Conservation (phyloP, 1,140 invertebrate genomes). For the Zelostemma sp. region DNA sequence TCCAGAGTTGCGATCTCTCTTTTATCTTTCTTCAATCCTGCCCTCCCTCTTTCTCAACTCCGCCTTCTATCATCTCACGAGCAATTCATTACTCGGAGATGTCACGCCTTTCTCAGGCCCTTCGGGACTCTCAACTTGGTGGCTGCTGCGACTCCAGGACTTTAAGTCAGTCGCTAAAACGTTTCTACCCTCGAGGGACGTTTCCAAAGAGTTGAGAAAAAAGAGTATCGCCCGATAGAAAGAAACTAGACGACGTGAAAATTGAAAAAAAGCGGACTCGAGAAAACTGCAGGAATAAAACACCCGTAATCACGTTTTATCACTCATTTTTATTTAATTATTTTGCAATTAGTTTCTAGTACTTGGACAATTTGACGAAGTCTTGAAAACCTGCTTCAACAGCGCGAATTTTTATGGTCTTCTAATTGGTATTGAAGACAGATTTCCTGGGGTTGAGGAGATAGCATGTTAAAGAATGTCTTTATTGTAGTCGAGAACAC, state of each 20-base stretch:
- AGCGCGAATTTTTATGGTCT: slow-evolving; percentile 39
- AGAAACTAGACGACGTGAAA: slow-evolving; percentile 12
- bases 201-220: slow-evolving; percentile 34
- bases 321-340: too few relatives aligned
- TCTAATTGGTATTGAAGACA: slow-evolving; percentile 33
- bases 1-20: slow-evolving; percentile 26
- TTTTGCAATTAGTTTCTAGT: too few relatives aligned
- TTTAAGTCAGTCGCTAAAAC: slow-evolving; percentile 33
- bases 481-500: slow-evolving; percentile 42
- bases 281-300: slow-evolving; percentile 7
- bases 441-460: slow-evolving; percentile 19
- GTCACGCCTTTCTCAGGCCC: slow-evolving; percentile 51
- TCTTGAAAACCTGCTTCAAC: too few relatives aligned
- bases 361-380: background rate
- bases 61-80: slow-evolving; percentile 48
- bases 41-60: slow-evolving; percentile 21
- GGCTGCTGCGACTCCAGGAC: slow-evolving; percentile 23
- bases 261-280: background rate
- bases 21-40: slow-evolving; percentile 36
- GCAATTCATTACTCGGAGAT: slow-evolving; percentile 57
- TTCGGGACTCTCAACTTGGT: slow-evolving; percentile 44
- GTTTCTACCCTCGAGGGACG: slow-evolving; percentile 28
- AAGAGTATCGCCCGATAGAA: slow-evolving; percentile 13
- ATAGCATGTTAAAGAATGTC: slow-evolving; percentile 5
- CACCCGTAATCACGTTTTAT: slow-evolving; percentile 11